phyloP scores from a whole-genome alignment of 2,888 invertebrate genomes.

The Hyles lineata region DNA sequence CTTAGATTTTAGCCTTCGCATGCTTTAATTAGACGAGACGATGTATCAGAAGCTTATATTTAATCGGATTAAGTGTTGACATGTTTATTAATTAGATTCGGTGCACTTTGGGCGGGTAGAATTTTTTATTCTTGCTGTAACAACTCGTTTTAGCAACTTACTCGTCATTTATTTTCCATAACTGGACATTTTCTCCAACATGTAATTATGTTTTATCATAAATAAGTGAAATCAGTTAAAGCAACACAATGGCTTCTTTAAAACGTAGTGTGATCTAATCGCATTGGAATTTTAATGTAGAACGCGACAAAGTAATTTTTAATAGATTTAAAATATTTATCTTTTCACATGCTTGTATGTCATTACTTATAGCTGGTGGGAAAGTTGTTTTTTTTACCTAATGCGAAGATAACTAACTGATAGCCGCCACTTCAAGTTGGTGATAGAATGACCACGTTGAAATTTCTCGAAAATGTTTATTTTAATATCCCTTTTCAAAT shows the following conservation, averaged over 20 bases:
- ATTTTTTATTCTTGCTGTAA: background rate
- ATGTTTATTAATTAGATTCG: background rate
- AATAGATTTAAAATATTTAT: conserved; percentile 15
- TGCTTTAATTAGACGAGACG: background rate
- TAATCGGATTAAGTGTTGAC: conserved; percentile 2
- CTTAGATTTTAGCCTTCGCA: background rate
- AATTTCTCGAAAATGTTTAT: conserved; percentile 2
- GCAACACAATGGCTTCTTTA: background rate
- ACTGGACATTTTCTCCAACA: background rate
- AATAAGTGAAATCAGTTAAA: conserved; percentile 10
- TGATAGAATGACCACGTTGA: background rate
- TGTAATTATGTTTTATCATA: conserved; percentile 6
- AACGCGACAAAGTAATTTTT: conserved; percentile 13
- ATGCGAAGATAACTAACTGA: background rate
- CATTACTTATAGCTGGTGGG: background rate
- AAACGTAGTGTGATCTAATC: background rate
- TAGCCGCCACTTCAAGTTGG: background rate
- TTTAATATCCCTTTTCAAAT: background rate
- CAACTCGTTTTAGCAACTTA: background rate
- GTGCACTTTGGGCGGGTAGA: background rate
- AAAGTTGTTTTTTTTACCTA: background rate
- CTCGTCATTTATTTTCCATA: background rate
- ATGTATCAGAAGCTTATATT: background rate
- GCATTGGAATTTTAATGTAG: conserved; percentile 9
- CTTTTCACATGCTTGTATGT: conserved; percentile 7